phyloP scores from a whole-genome alignment of 2,113 vertebrate genomes.

The Bos indicus region DNA sequence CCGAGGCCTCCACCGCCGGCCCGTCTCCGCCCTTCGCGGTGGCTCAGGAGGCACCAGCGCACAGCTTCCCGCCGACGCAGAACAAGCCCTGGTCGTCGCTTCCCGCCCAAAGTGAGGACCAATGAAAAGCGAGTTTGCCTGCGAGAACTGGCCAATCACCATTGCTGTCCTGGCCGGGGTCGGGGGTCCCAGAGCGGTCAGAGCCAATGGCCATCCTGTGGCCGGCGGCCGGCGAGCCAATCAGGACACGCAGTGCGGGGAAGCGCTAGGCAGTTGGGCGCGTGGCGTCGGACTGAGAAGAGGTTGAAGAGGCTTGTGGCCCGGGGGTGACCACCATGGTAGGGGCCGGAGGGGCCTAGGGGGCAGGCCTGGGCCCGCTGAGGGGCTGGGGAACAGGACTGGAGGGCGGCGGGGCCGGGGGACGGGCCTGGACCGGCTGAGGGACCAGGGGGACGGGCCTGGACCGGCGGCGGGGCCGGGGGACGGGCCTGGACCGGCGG shows the following conservation, averaged over 20 bases:
- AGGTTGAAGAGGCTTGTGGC: rapidly evolving
- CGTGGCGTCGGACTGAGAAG: rapidly evolving
- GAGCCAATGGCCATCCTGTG: neutral
- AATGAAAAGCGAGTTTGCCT: neutral
- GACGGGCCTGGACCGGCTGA: neutral
- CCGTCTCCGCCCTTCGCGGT: rapidly evolving
- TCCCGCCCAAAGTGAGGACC: neutral
- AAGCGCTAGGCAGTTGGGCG: neutral
- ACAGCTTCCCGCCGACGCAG: rapidly evolving
- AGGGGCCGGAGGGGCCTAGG: rapidly evolving
- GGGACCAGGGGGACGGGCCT: no score
- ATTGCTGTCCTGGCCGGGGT: rapidly evolving
- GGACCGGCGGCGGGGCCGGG: neutral
- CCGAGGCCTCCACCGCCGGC: rapidly evolving
- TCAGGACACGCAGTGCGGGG: neutral
- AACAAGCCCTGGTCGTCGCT: rapidly evolving
- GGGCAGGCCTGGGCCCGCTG: rapidly evolving
- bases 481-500: rapidly evolving
- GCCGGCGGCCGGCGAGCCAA: rapidly evolving
- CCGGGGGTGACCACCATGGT: neutral
- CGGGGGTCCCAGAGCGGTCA: neutral
- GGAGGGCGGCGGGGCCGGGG: neutral
- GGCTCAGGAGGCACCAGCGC: rapidly evolving
- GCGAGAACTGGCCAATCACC: neutral
- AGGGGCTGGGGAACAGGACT: rapidly evolving